Evolutionary conservation across 2,797 vertebrate genomes (phyloP).

Genomic region (Oreochromis mossambicus): DNA sequence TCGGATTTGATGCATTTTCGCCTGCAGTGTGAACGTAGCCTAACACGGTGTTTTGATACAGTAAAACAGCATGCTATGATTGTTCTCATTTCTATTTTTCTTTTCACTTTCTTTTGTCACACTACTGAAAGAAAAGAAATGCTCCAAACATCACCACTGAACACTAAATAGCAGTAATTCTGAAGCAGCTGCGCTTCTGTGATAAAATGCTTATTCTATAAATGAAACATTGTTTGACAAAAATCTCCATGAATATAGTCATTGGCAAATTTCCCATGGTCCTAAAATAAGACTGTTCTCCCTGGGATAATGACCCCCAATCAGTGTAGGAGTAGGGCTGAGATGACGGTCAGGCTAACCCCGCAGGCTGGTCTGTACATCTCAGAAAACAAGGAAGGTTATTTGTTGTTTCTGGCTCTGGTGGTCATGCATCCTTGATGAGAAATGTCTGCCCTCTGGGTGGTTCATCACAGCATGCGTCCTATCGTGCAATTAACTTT

Average conservation of each 20-base stretch:
- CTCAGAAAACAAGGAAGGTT: not conserved
- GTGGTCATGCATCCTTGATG: not conserved
- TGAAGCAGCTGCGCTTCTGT: not conserved
- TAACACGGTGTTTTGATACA: not conserved
- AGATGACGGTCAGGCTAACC: not conserved
- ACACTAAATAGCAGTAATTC: not conserved
- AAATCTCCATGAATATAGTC: not conserved
- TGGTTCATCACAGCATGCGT: not conserved
- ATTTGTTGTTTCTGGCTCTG: not conserved
- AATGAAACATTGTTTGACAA: not conserved
- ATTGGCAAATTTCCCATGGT: not conserved
- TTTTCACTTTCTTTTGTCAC: not conserved
- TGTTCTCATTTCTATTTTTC: not conserved
- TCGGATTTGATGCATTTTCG: too few species aligned
- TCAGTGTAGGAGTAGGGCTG: not conserved
- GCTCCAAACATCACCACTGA: not conserved
- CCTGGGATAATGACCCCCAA: not conserved
- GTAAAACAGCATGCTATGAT: not conserved
- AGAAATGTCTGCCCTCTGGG: not conserved
- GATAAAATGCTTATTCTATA: not conserved
- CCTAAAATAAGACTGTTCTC: not conserved
- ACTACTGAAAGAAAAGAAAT: not conserved
- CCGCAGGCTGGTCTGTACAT: not conserved
- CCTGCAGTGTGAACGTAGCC: too few species aligned
- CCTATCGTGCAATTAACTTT: not conserved